Base-by-base conservation (phyloP, 2,797 vertebrate genomes). In the Alectoris magna region DNA sequence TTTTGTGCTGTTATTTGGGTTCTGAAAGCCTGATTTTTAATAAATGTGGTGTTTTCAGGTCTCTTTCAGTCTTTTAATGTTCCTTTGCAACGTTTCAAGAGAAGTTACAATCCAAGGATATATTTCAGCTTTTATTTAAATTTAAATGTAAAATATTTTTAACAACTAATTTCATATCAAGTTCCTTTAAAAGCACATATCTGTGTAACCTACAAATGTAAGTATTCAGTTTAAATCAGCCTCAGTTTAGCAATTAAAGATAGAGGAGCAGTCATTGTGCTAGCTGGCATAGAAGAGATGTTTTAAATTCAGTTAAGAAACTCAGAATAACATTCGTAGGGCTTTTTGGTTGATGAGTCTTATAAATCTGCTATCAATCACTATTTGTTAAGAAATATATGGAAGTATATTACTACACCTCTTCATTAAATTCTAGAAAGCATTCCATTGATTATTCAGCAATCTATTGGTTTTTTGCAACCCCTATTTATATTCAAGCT, bases 51-150 rank as follows among this genome's bases (percentile, higher is more conserved):
- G 5, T 44, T 76, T 82, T 74, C 27, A n/a, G 11, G 9, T 63
- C 66, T 72, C 14, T 69, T 66, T 82, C 23, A 38, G 4, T 53
- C 24, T 71, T 86, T 31, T 80, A 59, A 49, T 55, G 24, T 75
- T 91, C 18, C 14, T 90, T 87, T 90, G 22, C 17, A 75, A 78
- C 70, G 22, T 92, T 84, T 91, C 39, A 80, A 87, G 84, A 77
- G 24, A 86, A 82, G 60, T 76, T 91, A 10, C 12, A 43, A 51
- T 53, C 34, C 19, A 41, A 31, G 24, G 29, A 49, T 69, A 46
- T 60, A 4, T 69, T 93, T 86, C 58, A 88, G 4, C 13, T 80
- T 74, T n/a, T 85, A 38, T 80, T 74, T 41, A 62, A 62, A 49
- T 66, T 80, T 93, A 48, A 88, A 39, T 41, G 19, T 69, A 60